These are phyloP conservation scores for Rhingia campestris DNA, from an alignment of 2,888 invertebrate species.

Conservation along the genomic window DNA sequence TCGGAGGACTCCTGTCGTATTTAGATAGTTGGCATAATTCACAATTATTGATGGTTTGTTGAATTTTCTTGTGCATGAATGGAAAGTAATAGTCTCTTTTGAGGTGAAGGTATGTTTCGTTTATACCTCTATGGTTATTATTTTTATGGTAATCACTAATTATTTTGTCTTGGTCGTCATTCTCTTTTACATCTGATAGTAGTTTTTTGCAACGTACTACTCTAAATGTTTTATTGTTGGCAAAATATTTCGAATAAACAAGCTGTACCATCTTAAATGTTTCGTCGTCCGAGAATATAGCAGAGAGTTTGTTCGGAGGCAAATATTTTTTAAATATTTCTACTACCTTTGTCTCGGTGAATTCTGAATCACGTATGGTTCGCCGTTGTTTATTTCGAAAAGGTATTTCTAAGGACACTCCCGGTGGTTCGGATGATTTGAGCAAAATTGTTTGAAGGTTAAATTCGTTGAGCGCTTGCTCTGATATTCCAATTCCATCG, in stretches of 20 bases:
- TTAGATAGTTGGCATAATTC: constrained; percentile 14
- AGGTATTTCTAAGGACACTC: constrained; percentile 9
- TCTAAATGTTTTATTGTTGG: constrained; percentile 38
- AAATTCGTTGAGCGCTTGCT: constrained; percentile 64
- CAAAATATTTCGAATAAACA: constrained; percentile 28
- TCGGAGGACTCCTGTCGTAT: constrained; percentile 24
- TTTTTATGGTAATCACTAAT: constrained; percentile 23
- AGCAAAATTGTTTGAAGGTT: constrained; percentile 45
- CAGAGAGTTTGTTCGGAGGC: constrained; percentile 44
- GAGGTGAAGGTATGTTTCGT: constrained; percentile 25
- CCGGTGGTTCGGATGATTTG: constrained; percentile 15
- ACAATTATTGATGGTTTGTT: constrained; percentile 33
- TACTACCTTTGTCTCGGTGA: constrained; percentile 24
- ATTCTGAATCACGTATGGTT: constrained; percentile 10
- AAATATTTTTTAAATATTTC: constrained; percentile 43
- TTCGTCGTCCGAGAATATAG: constrained; percentile 31
- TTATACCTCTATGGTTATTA: constrained; percentile 41
- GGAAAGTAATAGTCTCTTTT: constrained; percentile 39
- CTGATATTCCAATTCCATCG: constrained; percentile 45
- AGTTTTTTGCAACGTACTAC: constrained; percentile 41
- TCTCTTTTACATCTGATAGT: constrained; percentile 32
- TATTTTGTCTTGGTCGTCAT: constrained; percentile 41
- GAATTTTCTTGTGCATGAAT: constrained; percentile 26
- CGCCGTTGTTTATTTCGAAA: constrained; percentile 59
- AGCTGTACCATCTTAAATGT: constrained; percentile 49